A percentile compares a stretch with the other conserved stretches of the same genome.
Conservation (phyloP, 53 echinoderm and acorn worm species). For the Paracentrotus lividus region DNA sequence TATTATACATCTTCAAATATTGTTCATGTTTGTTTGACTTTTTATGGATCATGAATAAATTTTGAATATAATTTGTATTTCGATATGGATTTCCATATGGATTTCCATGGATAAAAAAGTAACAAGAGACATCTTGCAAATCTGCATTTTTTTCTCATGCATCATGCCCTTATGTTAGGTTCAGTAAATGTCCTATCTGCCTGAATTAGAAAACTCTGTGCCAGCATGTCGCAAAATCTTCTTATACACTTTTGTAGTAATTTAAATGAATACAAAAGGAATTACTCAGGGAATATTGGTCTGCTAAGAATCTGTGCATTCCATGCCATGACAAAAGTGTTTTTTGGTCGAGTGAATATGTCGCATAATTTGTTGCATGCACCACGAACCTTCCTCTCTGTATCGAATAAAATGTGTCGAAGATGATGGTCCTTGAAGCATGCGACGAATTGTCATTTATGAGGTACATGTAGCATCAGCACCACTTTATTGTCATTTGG, state of each 20-base stretch:
- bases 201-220: not conserved
- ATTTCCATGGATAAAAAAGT: not conserved
- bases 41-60: too few species aligned
- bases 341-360: too few species aligned
- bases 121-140: too few species aligned
- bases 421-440: too few species aligned
- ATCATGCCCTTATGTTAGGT: not conserved
- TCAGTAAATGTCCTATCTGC: not conserved
- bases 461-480: too few species aligned
- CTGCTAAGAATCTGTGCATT: not conserved
- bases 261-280: not conserved
- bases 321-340: not conserved
- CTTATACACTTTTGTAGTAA: not conserved
- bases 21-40: too few species aligned
- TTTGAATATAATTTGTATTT: too few species aligned
- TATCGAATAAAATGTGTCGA: too few species aligned
- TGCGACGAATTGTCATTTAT: too few species aligned
- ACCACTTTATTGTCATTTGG: not conserved
- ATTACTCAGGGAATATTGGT: not conserved
- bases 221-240: not conserved
- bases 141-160: not conserved
- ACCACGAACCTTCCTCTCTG: too few species aligned
- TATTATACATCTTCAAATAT: too few species aligned
- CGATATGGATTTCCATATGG: not conserved
- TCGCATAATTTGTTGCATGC: too few species aligned